Base-by-base conservation (phyloP, 37 sponge, comb jelly and placozoan species). In the Dysidea cf. avara region DNA sequence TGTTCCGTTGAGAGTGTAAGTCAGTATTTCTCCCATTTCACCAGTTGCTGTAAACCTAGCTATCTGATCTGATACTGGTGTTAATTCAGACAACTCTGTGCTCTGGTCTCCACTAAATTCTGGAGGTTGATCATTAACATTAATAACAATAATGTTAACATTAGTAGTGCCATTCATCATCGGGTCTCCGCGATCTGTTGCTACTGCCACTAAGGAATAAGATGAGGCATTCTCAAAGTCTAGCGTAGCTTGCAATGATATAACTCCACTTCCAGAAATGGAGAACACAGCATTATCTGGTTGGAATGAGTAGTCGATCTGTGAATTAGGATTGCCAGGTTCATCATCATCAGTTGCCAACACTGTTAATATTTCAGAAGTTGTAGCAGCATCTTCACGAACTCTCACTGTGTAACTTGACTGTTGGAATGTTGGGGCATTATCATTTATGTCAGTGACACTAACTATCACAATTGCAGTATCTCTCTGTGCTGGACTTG, bases 281-380 rank as follows among this genome's bases (percentile, higher is more conserved):
- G 24, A 14, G n/a, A 21, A 14, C 30, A 68, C 51, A 34, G 13
- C 25, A 48, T 4, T 39, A 50, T 7, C 49, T 47, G 69, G 6
- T 28, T 43, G 7, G 9, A 43, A 43, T 43, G 46, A 43, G 46
- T 43, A 43, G 9, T 43, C 46, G 5, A 43, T 43, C 24, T 48
- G 69, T 48, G 69, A 29, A 21, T 68, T 34, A 6, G 69, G 69
- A 43, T 43, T 43, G 7, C 46, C 46, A 5, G 9, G 7, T 9
- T 43, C 46, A 43, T 89, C 90, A 34, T 4, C 22, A 40, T 89
- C 90, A 32, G 47, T 51, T 11, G 81, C 81, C 29, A 39, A 32
- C 20, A 79, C 64, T 37, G 49, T 32, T 16, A 79, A 14, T 12
- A 88, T 61, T 9, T 47, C 22, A 2, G 55, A 20, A 18, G 66